Evolutionary conservation across 2,888 invertebrate genomes (phyloP).

Genomic region (Aphrophora alni): DNA sequence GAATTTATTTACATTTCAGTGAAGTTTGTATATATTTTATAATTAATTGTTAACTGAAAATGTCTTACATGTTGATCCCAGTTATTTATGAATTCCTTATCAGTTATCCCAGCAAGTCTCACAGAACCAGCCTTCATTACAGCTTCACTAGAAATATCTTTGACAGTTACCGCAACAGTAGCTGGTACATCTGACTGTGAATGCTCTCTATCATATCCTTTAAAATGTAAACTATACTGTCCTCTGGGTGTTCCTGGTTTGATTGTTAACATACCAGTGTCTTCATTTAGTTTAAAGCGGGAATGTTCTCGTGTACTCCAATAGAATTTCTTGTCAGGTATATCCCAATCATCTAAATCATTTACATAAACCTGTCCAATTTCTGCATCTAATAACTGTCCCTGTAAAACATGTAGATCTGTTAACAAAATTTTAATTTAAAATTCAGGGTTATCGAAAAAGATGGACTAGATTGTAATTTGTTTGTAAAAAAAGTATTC

Average conservation of each 20-base stretch:
- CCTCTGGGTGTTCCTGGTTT: conserved; percentile 75
- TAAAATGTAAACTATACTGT: conserved; percentile 75
- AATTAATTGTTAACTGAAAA: neutral
- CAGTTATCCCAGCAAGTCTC: conserved; percentile 78
- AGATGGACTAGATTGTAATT: too few relatives aligned
- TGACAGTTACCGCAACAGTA: conserved; percentile 84
- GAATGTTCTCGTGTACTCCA: conserved; percentile 68
- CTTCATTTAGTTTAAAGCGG: conserved; percentile 74
- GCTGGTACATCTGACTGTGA: conserved; percentile 91
- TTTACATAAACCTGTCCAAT: conserved; percentile 93
- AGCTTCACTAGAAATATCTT: conserved; percentile 88
- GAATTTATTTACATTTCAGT: too few relatives aligned
- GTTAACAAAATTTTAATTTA: too few relatives aligned
- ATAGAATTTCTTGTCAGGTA: conserved; percentile 85
- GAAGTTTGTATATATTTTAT: too few relatives aligned
- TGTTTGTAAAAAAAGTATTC: too few relatives aligned
- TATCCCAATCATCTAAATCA: conserved; percentile 97
- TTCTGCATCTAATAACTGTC: conserved; percentile 77
- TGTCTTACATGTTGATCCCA: conserved; percentile 51
- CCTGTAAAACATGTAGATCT: too few relatives aligned
- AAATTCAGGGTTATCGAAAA: too few relatives aligned
- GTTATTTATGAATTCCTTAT: conserved; percentile 86
- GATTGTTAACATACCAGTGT: conserved; percentile 91
- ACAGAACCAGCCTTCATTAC: conserved; percentile 92
- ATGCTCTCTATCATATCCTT: conserved; percentile 74